Percentiles rank a stretch among this genome's conserved stretches.
Conservation (phyloP, 1,140 invertebrate species). For the Caenorhabditis remanei region DNA sequence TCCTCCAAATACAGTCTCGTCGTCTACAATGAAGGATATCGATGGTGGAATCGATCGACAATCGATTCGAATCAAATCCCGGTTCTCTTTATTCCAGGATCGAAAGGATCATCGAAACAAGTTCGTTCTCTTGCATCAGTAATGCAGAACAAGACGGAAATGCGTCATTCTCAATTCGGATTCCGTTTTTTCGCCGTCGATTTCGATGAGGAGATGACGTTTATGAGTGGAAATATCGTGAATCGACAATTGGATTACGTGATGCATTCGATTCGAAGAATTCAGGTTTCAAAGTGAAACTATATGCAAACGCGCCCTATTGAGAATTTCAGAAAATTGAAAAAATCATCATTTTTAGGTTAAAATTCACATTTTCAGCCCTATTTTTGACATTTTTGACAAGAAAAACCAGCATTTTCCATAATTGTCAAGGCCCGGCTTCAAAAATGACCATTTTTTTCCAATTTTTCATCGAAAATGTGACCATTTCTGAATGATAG, state of each 20-base stretch:
- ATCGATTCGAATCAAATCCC: slow-evolving; percentile 7
- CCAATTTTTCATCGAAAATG: too few relatives aligned
- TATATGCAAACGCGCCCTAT: too few relatives aligned
- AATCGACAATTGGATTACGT: slow-evolving; percentile 46
- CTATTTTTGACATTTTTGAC: too few relatives aligned
- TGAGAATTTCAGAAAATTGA: too few relatives aligned
- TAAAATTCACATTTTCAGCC: too few relatives aligned
- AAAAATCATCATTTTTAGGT: too few relatives aligned
- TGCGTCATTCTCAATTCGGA: background rate
- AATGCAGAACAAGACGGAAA: slow-evolving; percentile 60
- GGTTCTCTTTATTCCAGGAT: slow-evolving; percentile 51
- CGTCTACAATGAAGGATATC: slow-evolving; percentile 29
- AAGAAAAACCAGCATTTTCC: too few relatives aligned
- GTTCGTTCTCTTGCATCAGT: slow-evolving; percentile 49
- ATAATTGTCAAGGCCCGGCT: too few relatives aligned
- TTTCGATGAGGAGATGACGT: slow-evolving; percentile 54
- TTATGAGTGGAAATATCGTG: slow-evolving; percentile 41
- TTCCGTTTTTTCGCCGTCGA: slow-evolving; percentile 55
- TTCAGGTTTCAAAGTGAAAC: too few relatives aligned
- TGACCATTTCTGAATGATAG: too few relatives aligned
- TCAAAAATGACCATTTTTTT: too few relatives aligned
- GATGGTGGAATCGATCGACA: background rate
- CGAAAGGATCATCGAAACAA: slow-evolving; percentile 27
- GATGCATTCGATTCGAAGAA: slow-evolving; percentile 48
- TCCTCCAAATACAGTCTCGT: background rate